Conservation (phyloP, 2,113 vertebrate species). For the Eretmochelys imbricata region DNA sequence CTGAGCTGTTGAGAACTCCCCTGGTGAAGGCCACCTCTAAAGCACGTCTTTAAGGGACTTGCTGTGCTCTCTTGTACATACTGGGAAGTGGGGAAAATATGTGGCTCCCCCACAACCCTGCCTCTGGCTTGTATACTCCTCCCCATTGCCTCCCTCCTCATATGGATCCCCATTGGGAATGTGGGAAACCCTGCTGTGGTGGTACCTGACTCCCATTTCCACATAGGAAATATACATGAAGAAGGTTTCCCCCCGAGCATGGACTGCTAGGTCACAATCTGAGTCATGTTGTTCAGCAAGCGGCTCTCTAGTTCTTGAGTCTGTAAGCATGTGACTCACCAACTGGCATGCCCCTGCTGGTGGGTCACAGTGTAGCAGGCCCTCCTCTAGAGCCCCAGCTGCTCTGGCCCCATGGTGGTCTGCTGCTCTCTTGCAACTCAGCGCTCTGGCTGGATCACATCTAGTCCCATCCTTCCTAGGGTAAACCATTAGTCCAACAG, state of each 20-base stretch:
- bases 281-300: background rate
- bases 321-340: background rate
- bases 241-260: too few relatives aligned
- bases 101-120: background rate
- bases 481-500: too few relatives aligned
- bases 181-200: background rate
- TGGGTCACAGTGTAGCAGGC: background rate
- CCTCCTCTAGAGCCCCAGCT: background rate
- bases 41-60: background rate
- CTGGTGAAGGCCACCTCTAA: background rate
- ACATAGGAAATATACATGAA: background rate
- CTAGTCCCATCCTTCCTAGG: too few relatives aligned
- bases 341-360: background rate
- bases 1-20: background rate
- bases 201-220: background rate
- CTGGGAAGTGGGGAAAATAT: background rate
- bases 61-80: background rate
- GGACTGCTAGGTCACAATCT: background rate
- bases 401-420: background rate
- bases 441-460: too few relatives aligned
- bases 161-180: background rate
- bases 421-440: background rate
- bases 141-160: background rate
- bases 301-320: background rate
- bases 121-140: background rate